Evolutionary conservation across 2,888 invertebrate genomes (phyloP).

Genomic region (Heliconius aoede): DNA sequence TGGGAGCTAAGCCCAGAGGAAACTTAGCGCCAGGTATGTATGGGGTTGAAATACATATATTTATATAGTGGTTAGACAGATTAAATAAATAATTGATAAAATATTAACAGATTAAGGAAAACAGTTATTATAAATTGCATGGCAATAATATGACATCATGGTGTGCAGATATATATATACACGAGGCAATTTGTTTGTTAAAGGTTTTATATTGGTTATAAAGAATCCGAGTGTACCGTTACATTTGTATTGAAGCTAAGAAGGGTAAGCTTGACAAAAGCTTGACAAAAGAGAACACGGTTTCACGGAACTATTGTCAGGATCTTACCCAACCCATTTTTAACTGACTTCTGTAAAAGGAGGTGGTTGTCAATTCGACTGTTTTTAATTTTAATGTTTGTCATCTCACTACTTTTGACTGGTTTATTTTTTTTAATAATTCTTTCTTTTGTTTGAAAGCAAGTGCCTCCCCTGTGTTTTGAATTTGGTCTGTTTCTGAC

Average conservation of each 20-base stretch:
- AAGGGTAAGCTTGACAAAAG: conserved; percentile 31
- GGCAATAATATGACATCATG: conserved; percentile 20
- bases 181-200: conserved; percentile 2
- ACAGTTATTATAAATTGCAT: conserved; percentile 5
- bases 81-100: background rate
- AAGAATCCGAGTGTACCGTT: background rate
- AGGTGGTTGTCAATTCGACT: too few species aligned
- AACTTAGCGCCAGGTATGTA: conserved; percentile 89
- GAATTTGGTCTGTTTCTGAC: too few species aligned
- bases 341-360: background rate
- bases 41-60: background rate
- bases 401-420: too few species aligned
- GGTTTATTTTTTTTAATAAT: too few species aligned
- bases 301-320: conserved; percentile 29
- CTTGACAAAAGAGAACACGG: conserved; percentile 37
- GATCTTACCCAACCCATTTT: conserved; percentile 62
- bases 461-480: too few species aligned
- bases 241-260: background rate
- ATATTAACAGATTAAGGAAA: conserved; percentile 20
- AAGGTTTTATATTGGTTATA: background rate
- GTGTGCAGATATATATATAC: background rate
- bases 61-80: background rate
- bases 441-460: too few species aligned
- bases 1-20: conserved; percentile 97
- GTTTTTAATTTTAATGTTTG: too few species aligned